Conservation (phyloP, 2,113 vertebrate species). For the Maccullochella peelii region DNA sequence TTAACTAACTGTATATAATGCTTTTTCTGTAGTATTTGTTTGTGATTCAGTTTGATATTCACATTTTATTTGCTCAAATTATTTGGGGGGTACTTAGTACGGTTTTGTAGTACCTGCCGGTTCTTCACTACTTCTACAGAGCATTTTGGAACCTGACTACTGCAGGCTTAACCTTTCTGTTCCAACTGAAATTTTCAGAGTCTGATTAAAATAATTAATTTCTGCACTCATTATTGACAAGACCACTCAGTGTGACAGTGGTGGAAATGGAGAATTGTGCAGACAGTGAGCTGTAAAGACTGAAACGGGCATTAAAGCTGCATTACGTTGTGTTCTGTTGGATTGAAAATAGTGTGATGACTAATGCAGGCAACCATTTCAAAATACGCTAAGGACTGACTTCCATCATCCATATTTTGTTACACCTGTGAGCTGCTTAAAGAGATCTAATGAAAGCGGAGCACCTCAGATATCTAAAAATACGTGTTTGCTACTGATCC, state of each 20-base stretch:
- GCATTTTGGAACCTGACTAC: not conserved
- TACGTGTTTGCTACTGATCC: constrained; percentile 43
- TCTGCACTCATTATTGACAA: constrained; percentile 13
- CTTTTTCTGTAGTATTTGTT: too few species aligned
- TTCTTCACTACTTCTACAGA: not conserved
- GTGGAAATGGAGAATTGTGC: constrained; percentile 15
- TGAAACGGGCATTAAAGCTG: constrained; percentile 17
- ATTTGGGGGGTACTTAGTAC: not conserved
- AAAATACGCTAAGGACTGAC: constrained; percentile 23
- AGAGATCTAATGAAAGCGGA: constrained; percentile 20
- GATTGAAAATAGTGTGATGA: not conserved
- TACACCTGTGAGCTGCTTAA: constrained; percentile 47
- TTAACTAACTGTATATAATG: not conserved
- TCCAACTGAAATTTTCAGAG: constrained; percentile 12
- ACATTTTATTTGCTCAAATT: not conserved
- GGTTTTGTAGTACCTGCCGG: not conserved
- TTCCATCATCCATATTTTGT: constrained; percentile 43
- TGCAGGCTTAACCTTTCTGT: constrained; percentile 7
- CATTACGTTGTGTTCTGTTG: constrained; percentile 2
- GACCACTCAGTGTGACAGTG: constrained; percentile 4
- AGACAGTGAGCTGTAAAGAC: constrained; percentile 26
- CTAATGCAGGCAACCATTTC: constrained; percentile 26
- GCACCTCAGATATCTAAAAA: constrained; percentile 49
- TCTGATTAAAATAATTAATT: constrained; percentile 40
- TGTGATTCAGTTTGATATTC: not conserved